Conservation (phyloP, 1,140 invertebrate genomes). For the Rhagoletis zephyria region DNA sequence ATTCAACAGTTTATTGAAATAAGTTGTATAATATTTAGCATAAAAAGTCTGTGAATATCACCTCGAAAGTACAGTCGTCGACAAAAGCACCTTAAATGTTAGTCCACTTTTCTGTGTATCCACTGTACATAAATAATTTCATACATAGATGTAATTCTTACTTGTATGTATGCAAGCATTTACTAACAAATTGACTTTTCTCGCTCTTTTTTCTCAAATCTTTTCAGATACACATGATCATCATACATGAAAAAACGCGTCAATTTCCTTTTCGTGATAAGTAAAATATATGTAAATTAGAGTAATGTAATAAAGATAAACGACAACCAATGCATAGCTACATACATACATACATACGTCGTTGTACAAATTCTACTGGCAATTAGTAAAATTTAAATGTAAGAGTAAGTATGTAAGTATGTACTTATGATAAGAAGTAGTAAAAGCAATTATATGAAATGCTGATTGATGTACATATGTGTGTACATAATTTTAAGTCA, state of each 20-base stretch:
- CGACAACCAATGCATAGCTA: not conserved
- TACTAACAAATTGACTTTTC: not conserved
- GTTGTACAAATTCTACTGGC: conserved; percentile 46
- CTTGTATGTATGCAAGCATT: not conserved
- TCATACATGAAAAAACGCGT: conserved; percentile 74
- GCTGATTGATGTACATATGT: not conserved
- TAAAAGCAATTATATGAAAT: not conserved
- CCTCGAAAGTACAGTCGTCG: not conserved
- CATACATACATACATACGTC: not conserved
- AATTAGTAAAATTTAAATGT: conserved; percentile 48
- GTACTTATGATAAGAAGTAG: not conserved
- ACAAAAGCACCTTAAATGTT: not conserved
- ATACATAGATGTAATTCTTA: too few species aligned
- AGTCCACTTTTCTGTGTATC: too few species aligned
- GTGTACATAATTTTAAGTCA: not conserved
- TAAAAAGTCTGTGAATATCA: too few species aligned
- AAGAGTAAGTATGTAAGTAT: conserved; percentile 22
- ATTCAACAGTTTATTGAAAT: too few species aligned
- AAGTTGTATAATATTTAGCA: too few species aligned
- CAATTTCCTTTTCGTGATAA: conserved; percentile 74
- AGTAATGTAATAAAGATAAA: not conserved
- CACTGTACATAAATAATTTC: too few species aligned
- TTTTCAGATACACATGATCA: conserved; percentile 73
- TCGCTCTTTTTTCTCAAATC: conserved; percentile 7
- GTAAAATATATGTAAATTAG: conserved; percentile 67